Conservation (phyloP, 1,140 invertebrate genomes). For the Hypsibius dujardini region DNA sequence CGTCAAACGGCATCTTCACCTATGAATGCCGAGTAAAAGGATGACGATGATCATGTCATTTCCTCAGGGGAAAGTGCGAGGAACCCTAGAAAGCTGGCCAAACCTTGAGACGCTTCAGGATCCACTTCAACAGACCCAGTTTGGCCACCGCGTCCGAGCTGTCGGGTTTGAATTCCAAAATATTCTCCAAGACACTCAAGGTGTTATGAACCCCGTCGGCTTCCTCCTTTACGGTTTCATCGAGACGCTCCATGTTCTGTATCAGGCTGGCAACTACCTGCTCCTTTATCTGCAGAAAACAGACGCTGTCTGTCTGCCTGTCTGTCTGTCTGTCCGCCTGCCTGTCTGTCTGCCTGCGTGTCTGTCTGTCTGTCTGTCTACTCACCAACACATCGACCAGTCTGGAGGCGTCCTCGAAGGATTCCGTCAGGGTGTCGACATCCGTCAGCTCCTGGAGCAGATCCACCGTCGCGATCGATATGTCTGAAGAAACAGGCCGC, state of each 20-base stretch:
- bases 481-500: slow-evolving; percentile 26
- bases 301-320: neutral
- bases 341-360: neutral
- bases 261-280: slow-evolving; percentile 76
- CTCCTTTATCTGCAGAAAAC: slow-evolving; percentile 54
- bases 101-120: slow-evolving; percentile 56
- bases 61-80: too few species aligned
- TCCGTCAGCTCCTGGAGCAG: slow-evolving; percentile 78
- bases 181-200: slow-evolving; percentile 48
- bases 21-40: neutral
- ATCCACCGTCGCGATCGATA: slow-evolving; percentile 36
- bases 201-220: slow-evolving; percentile 89
- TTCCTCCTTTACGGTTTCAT: slow-evolving; percentile 84
- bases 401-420: slow-evolving; percentile 36
- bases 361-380: neutral
- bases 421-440: slow-evolving; percentile 78
- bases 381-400: slow-evolving; percentile 38
- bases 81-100: neutral
- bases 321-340: neutral
- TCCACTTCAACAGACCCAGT: slow-evolving; percentile 76
- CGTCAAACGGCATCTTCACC: slow-evolving; percentile 74
- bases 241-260: slow-evolving; percentile 77
- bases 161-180: slow-evolving; percentile 62
- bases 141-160: slow-evolving; percentile 49
- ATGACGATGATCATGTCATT: too few species aligned